Conservation (phyloP, 2,113 vertebrate genomes). For the Lepisosteus oculatus region DNA sequence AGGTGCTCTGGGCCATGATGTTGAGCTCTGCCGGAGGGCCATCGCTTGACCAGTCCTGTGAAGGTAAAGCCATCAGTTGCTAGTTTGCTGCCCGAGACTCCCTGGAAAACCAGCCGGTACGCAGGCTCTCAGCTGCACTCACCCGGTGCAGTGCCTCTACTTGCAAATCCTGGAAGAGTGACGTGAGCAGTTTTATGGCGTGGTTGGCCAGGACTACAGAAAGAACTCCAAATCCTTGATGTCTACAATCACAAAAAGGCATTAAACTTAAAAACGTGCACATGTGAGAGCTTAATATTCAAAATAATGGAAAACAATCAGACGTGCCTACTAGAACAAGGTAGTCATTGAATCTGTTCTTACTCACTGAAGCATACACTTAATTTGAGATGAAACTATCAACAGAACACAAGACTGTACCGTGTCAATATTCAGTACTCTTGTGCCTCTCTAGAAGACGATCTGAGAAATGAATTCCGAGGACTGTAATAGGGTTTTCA, state of each 20-base stretch:
- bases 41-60: constrained; percentile 84
- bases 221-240: constrained; percentile 94
- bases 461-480: not conserved
- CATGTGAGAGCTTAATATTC: too few relatives aligned
- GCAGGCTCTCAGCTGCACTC: constrained; percentile 15
- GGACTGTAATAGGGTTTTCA: too few relatives aligned
- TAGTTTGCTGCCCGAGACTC: not conserved
- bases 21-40: constrained; percentile 91
- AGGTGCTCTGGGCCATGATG: constrained; percentile 95
- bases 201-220: constrained; percentile 95
- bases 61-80: not conserved
- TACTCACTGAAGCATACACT: too few relatives aligned
- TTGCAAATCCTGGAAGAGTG: constrained; percentile 94
- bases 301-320: too few relatives aligned
- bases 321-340: too few relatives aligned
- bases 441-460: too few relatives aligned
- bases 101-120: not conserved
- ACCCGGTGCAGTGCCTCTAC: constrained; percentile 94
- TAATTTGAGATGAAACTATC: too few relatives aligned
- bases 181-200: constrained; percentile 87
- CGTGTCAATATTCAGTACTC: too few relatives aligned
- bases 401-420: too few relatives aligned
- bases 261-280: too few relatives aligned
- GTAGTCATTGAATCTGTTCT: too few relatives aligned
- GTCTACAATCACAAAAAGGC: constrained; percentile 54